These are phyloP conservation scores for Heliconius eleuchia DNA, from an alignment of 1,140 invertebrate species.

Conservation along the genomic window DNA sequence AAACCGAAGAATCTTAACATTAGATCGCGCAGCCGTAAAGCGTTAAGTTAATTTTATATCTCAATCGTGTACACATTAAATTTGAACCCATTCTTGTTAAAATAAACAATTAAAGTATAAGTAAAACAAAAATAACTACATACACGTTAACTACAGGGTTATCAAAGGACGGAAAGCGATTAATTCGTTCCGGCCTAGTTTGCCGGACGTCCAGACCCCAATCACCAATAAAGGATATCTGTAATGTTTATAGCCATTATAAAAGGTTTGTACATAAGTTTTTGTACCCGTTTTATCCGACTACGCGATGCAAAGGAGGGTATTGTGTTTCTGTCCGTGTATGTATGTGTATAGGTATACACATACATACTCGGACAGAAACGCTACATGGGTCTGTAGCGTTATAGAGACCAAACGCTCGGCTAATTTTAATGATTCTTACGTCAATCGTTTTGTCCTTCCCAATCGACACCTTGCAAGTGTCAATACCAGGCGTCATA, in stretches of 20 bases:
- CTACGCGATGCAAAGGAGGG: too few species aligned
- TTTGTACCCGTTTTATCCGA: not conserved
- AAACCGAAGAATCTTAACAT: not conserved
- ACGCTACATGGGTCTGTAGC: too few species aligned
- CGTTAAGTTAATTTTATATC: too few species aligned
- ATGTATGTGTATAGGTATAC: too few species aligned
- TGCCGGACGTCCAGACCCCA: not conserved
- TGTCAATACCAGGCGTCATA: too few species aligned
- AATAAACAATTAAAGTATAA: not conserved
- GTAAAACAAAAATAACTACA: not conserved
- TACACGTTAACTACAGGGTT: not conserved
- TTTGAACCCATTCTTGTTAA: not conserved
- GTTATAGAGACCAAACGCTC: too few species aligned
- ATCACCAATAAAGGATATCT: conserved; percentile 3
- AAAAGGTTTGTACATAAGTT: not conserved
- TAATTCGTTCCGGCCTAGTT: conserved; percentile 17
- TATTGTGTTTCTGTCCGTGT: too few species aligned
- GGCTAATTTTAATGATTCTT: too few species aligned
- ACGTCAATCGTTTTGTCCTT: too few species aligned
- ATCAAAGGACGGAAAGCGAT: not conserved
- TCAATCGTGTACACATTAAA: not conserved
- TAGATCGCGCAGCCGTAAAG: not conserved
- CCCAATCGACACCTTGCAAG: too few species aligned
- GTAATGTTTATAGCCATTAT: not conserved
- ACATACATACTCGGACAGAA: too few species aligned